Percentiles rank a stretch among this genome's conserved stretches.
phyloP scores from a whole-genome alignment of 2,888 invertebrate species.

The Chalcis sispes region DNA sequence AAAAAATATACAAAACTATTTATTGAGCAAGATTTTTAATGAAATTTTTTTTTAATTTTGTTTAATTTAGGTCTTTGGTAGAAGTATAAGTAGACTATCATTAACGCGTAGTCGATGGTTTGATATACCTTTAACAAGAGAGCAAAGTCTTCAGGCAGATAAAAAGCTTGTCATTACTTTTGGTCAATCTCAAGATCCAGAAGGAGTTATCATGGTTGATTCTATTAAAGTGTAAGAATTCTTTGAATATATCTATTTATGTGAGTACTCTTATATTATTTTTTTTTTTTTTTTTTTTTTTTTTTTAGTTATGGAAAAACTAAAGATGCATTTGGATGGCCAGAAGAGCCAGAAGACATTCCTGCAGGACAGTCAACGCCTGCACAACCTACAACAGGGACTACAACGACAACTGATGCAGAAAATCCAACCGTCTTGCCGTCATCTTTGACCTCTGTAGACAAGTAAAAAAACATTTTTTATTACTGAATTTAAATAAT shows the following conservation, averaged over 20 bases:
- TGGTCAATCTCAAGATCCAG: slow-evolving; percentile 90
- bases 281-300: background rate
- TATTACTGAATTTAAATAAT: background rate
- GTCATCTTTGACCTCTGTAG: slow-evolving; percentile 79
- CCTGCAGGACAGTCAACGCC: slow-evolving; percentile 72
- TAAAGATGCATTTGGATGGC: slow-evolving; percentile 97
- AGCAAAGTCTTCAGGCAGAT: slow-evolving; percentile 94
- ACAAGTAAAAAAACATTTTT: slow-evolving; percentile 75
- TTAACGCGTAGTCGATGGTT: slow-evolving; percentile 92
- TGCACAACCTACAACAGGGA: slow-evolving; percentile 69
- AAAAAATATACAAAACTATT: background rate
- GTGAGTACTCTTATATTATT: background rate
- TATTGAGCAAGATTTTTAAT: slow-evolving; percentile 35
- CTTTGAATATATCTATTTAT: background rate
- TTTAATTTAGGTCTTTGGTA: slow-evolving; percentile 80
- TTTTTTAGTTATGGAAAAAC: slow-evolving; percentile 89
- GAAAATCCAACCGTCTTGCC: slow-evolving; percentile 74
- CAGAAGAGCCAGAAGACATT: slow-evolving; percentile 93
- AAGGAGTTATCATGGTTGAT: slow-evolving; percentile 94
- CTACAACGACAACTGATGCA: slow-evolving; percentile 71
- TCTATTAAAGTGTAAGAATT: slow-evolving; percentile 86
- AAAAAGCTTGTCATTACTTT: slow-evolving; percentile 91
- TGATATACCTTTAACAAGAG: slow-evolving; percentile 94
- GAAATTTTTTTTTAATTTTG: slow-evolving; percentile 34
- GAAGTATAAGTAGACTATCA: slow-evolving; percentile 82